Base-by-base conservation (phyloP, 1,140 invertebrate species). In the Calycopis cecrops region DNA sequence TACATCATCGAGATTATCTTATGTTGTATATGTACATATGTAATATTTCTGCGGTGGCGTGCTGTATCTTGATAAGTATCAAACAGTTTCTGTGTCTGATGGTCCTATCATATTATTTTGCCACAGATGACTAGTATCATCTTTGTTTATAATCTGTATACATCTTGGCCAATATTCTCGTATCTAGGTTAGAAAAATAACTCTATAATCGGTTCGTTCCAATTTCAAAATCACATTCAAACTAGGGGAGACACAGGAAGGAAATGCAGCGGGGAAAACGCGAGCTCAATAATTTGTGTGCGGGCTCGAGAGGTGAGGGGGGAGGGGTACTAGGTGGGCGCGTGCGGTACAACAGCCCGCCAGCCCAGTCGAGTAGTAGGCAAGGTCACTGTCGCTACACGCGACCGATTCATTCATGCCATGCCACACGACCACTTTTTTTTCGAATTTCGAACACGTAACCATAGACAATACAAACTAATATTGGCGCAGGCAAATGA, bases 321-420 rank as follows among this genome's bases (percentile, higher is more conserved):
- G 40, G 16, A 14, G 12, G 14, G 40, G 40, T 44, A 16, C 21
- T 28, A 50, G 42, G 21, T 50, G 3, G 17, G 60, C 60, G 49
- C 62, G 63, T 40, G 65, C 64, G 62, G 63, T 63, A 65, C 62
- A 67, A 68, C 60, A 68, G 62, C 66, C 65, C 59, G 21, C 21
- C 21, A 28, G 21, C 21, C 21, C 21, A 58, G 57, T 53, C 59
- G 55, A 58, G 61, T 53, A 54, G 57, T 65, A 52, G 60, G 60
- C 72, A 75, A 75, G 72, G 72, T 75, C 72, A 71, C 62, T 75
- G 61, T 63, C 61, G 72, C 64, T 58, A 60, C 69, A 71, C 71
- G 71, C 67, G 63, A 53, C 51, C 51, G 51, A 72, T 65, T 60
- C 65, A 64, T 69, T 69, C 69, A 71, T 74, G 63, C 69, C 67